Evolutionary conservation across 2,113 vertebrate species (phyloP), one percentile per base, ranked within the genome.

Genomic region (Zeus faber): DNA sequence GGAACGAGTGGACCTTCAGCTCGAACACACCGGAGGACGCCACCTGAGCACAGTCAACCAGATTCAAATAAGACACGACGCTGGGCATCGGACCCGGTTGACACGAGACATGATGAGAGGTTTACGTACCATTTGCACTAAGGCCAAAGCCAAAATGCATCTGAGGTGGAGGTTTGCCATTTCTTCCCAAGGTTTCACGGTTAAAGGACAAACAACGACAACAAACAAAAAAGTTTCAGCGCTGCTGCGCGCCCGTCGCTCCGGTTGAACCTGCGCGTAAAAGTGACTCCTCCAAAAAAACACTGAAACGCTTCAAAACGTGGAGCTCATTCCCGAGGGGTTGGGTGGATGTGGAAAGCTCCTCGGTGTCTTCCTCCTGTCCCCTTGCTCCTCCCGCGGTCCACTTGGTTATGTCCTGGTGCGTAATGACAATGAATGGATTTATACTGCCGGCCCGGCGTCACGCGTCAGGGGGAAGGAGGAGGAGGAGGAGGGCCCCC

Each of bases 1-100:
- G 88, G 54, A 94, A 95, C 3, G 90, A 92, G 11, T 91, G 86
- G 2, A 95, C 91, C 67, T 94, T 95, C 76, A 96, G 72, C 65
- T 96, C 94, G 23, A 96, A 96, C 59, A 95, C 88, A 2, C 93
- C 94, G 0, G 92, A 91, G 1, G 85, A 87, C 5, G 63, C 60
- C 2, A 85, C 91, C 94, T 96, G 74, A 1, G 39, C 55, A 1
- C 25, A 49, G 2, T 20, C 7, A 60, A 3, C 65, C 14, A 9
- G 6, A 1, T 20, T 20, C 5, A 22, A 2, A 10, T 64, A 1
- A 85, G 29, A n/a, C 4, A 5, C 6, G 9, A n/a, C n/a, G 4
- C 8, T 16, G 24, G 11, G 35, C 14, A 6, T 54, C 20, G 50
- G 45, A 16, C 46, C 7, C 9, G 18, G 18, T 11, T 22, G 2